Evolutionary conservation across 1,140 invertebrate genomes (phyloP).

Genomic region (Monochamus saltuarius): DNA sequence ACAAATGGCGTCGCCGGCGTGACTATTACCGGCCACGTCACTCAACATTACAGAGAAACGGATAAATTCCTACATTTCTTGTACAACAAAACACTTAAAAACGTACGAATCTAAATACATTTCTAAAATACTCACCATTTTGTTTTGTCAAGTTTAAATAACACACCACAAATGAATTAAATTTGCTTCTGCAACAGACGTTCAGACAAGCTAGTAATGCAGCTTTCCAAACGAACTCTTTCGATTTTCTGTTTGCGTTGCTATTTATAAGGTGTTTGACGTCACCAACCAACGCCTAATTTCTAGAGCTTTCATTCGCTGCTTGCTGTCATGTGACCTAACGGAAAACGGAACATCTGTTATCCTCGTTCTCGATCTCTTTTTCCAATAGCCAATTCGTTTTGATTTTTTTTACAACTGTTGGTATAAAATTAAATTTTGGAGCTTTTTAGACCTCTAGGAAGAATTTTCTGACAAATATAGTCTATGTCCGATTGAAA

Average conservation of each 20-base stretch:
- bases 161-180: conserved; percentile 22
- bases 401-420: too few relatives aligned
- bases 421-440: too few relatives aligned
- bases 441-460: too few relatives aligned
- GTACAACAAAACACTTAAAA: too few relatives aligned
- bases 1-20: too few relatives aligned
- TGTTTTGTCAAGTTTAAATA: conserved; percentile 14
- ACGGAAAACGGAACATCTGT: conserved; percentile 17
- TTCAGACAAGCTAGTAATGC: conserved; percentile 29
- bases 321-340: conserved; percentile 20
- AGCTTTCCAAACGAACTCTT: conserved; percentile 25
- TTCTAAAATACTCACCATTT: conserved; percentile 30
- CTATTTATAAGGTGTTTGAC: conserved; percentile 31
- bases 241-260: conserved; percentile 5
- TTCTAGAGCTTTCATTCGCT: conserved; percentile 6
- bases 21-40: too few relatives aligned
- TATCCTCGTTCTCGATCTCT: conserved; percentile 17
- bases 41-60: too few relatives aligned
- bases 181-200: conserved; percentile 7
- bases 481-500: too few relatives aligned
- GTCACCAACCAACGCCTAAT: conserved; percentile 29
- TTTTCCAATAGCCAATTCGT: background rate
- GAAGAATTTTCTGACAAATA: too few relatives aligned
- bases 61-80: too few relatives aligned
- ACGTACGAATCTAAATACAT: background rate